Base-by-base conservation (phyloP, 2,113 vertebrate species). In the Cyprinodon tularosa region DNA sequence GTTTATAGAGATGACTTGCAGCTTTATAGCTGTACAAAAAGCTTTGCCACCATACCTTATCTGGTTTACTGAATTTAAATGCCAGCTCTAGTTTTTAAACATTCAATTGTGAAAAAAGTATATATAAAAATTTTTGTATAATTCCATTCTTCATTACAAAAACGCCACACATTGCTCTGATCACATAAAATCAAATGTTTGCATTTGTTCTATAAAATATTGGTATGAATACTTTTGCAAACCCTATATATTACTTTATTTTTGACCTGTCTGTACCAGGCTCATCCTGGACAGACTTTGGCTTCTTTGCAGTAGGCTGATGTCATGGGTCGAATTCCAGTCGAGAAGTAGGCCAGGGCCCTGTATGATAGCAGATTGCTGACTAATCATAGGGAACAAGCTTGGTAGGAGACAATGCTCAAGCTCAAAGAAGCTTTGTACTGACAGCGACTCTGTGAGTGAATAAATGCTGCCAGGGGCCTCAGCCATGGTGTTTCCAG, bases 281-380 rank as follows among this genome's bases (percentile, higher is more conserved):
- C 80, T 75, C 75, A 60, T 72, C 80, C 72, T 59, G 73, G 75
- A 87, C 84, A 92, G 91, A 94, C 90, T 94, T 92, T 93, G 91
- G 83, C 89, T 89, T 89, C 89, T 86, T 87, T 88, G 89, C 86
- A 76, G 88, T 90, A 90, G 88, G 80, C 90, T 92, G 93, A 94
- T 94, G 94, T 95, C 94, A 94, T 89, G 93, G 94, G 93, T 95
- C 90, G 81, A 93, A 95, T 94, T 94, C 93, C 91, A 91, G 77
- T 47, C 74, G 72, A 89, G 91, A 94, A 93, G 88, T 92, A 92
- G 93, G 92, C 89, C 93, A 90, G 85, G 78, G 86, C 88, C 78
- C 79, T 88, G 88, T 92, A 90, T 77, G 93, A 91, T 90, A 93
- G 87, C 84, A 90, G 89, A 91, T 89, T 93, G 94, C 94, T 94